These are phyloP conservation scores for Charina bottae DNA, from an alignment of 2,113 vertebrate species.

Conservation along the genomic window DNA sequence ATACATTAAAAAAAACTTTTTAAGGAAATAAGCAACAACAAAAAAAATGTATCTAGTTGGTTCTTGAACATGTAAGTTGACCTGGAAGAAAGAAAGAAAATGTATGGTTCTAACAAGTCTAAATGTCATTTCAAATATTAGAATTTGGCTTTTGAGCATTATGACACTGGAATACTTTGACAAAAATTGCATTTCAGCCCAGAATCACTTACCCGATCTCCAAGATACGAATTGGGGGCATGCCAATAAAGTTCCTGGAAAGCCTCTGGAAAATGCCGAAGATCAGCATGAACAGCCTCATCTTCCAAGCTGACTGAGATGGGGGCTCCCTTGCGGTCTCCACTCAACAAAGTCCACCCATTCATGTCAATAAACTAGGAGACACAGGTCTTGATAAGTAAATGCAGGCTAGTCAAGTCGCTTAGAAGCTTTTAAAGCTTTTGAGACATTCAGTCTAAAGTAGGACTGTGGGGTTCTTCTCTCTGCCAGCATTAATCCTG, in stretches of 20 bases:
- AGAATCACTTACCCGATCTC: conserved; percentile 82
- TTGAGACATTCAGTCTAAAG: not conserved
- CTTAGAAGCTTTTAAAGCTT: not conserved
- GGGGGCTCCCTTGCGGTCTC: conserved; percentile 84
- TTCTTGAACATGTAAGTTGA: not conserved
- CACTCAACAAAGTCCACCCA: conserved; percentile 86
- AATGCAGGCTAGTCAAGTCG: not conserved
- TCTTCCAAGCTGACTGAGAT: conserved; percentile 66
- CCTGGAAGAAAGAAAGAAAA: not conserved
- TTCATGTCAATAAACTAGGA: conserved; percentile 86
- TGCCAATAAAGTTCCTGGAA: conserved; percentile 95
- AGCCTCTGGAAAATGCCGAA: conserved; percentile 80
- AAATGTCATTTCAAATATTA: not conserved
- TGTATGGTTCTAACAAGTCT: not conserved
- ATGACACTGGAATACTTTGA: not conserved
- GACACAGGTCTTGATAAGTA: not conserved
- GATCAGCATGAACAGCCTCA: conserved; percentile 81
- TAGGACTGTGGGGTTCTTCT: not conserved
- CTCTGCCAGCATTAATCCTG: not conserved
- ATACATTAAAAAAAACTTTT: not conserved
- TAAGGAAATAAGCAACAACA: not conserved
- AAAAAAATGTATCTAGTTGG: not conserved
- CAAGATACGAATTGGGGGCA: conserved; percentile 86
- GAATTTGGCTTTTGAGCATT: not conserved
- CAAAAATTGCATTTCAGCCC: not conserved